phyloP scores from a whole-genome alignment of 2,113 vertebrate species.

The Pantherophis guttatus region DNA sequence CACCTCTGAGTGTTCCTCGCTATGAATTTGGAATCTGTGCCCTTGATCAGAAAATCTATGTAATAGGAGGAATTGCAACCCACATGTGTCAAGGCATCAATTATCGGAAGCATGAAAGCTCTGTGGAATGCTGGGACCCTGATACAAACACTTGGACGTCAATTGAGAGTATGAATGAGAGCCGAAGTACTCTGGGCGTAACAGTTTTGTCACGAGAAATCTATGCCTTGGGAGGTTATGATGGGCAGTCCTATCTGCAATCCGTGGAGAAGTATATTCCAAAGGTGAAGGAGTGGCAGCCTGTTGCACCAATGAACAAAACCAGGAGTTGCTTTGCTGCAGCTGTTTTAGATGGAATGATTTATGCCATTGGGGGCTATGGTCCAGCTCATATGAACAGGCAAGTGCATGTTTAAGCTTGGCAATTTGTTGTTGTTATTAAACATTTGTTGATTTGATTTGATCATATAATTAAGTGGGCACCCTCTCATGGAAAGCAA shows the following conservation, averaged over 20 bases:
- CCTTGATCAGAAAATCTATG: conserved; percentile 92
- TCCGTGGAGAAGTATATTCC: conserved; percentile 96
- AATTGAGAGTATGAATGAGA: conserved; percentile 89
- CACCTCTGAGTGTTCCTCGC: conserved; percentile 88
- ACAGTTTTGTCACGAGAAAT: conserved; percentile 91
- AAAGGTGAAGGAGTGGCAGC: conserved; percentile 91
- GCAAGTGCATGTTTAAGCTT: conserved; percentile 58
- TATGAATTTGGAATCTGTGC: conserved; percentile 94
- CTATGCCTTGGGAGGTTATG: conserved; percentile 93
- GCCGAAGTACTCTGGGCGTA: conserved; percentile 89
- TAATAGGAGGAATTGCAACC: conserved; percentile 93
- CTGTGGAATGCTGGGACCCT: conserved; percentile 95
- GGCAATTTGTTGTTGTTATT: not conserved
- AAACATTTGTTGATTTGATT: not conserved
- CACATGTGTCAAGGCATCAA: conserved; percentile 90
- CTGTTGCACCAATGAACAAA: conserved; percentile 92
- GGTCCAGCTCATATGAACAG: conserved; percentile 98
- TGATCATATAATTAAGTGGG: not conserved
- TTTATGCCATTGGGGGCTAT: conserved; percentile 95
- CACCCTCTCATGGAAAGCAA: not conserved
- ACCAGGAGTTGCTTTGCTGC: conserved; percentile 95
- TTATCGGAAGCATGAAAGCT: conserved; percentile 90
- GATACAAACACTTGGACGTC: conserved; percentile 94
- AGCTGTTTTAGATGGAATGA: conserved; percentile 90
- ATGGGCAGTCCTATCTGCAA: conserved; percentile 92